phyloP scores from a whole-genome alignment of 2,113 vertebrate genomes.

The Mirounga angustirostris region DNA sequence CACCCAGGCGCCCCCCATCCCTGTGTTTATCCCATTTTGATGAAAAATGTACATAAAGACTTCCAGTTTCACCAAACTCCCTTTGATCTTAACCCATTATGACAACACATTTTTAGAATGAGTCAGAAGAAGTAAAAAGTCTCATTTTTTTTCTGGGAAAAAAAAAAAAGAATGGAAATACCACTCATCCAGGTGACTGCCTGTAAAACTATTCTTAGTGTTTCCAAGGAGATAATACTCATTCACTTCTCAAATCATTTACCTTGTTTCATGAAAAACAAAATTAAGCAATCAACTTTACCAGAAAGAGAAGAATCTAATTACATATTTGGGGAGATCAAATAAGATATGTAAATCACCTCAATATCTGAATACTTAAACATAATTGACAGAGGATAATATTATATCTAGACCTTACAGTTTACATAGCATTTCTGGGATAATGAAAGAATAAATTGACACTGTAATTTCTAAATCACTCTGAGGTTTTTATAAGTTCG shows the following conservation, averaged over 20 bases:
- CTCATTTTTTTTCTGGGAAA: constrained; percentile 48
- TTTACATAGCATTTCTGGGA: constrained; percentile 34
- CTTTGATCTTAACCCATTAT: constrained; percentile 12
- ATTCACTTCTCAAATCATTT: constrained; percentile 31
- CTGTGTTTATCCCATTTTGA: background rate
- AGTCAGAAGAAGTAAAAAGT: background rate
- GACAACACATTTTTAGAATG: constrained; percentile 49
- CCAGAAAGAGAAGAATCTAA: constrained; percentile 47
- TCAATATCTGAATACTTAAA: constrained; percentile 50
- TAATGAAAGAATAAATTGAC: constrained; percentile 54
- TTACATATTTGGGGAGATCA: constrained; percentile 53
- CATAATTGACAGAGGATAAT: constrained; percentile 2
- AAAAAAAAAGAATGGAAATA: constrained; percentile 38
- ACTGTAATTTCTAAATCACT: constrained; percentile 54
- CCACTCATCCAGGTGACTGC: background rate
- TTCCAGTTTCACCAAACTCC: constrained; percentile 35
- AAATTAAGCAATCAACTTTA: constrained; percentile 35
- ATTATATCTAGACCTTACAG: constrained; percentile 33
- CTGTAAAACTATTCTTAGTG: background rate
- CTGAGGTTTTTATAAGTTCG: constrained; percentile 52
- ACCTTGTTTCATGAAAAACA: constrained; percentile 14
- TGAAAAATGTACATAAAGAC: constrained; percentile 42
- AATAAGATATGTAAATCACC: constrained; percentile 28
- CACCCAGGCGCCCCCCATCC: too few relatives aligned
- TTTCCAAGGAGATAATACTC: constrained; percentile 40